Percentiles rank a stretch among this genome's conserved stretches.
Evolutionary conservation across 2,888 invertebrate genomes (phyloP).

Genomic region (Tetranychus piercei): DNA sequence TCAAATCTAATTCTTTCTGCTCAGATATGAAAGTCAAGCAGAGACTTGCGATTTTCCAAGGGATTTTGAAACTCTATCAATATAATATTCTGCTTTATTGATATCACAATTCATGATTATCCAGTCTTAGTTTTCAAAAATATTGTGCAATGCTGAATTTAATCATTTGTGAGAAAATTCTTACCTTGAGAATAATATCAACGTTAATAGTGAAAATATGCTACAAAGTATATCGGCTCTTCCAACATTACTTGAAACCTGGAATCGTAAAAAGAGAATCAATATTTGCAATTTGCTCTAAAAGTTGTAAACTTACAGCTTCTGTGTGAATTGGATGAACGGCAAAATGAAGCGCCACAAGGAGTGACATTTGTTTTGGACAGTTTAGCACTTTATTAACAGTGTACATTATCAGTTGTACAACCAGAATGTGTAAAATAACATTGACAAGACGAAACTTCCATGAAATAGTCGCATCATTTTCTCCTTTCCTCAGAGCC

Average conservation of each 20-base stretch:
- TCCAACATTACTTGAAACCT: slow-evolving; percentile 74
- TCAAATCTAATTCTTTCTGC: too few species aligned
- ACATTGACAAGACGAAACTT: slow-evolving; percentile 26
- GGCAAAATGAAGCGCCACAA: slow-evolving; percentile 48
- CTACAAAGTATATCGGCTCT: slow-evolving; percentile 68
- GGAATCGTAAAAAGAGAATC: slow-evolving; percentile 27
- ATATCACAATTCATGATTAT: too few species aligned
- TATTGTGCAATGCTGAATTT: too few species aligned
- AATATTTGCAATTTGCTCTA: background rate
- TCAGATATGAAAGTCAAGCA: too few species aligned
- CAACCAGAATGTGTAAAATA: slow-evolving; percentile 36
- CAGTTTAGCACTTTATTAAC: slow-evolving; percentile 26
- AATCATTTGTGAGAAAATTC: too few species aligned
- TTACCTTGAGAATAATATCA: slow-evolving; percentile 35
- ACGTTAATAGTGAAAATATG: slow-evolving; percentile 57
- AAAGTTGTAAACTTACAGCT: slow-evolving; percentile 47
- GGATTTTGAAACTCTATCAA: too few species aligned
- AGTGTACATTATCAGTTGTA: slow-evolving; percentile 34
- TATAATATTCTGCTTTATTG: too few species aligned
- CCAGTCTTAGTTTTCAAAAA: too few species aligned
- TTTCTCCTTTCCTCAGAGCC: background rate
- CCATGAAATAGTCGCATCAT: slow-evolving; percentile 14
- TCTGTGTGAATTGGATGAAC: slow-evolving; percentile 74
- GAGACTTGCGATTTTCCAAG: too few species aligned
- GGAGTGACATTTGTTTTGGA: slow-evolving; percentile 39